Evolutionary conservation across 2,797 vertebrate genomes (phyloP), one percentile per base, ranked within the genome.

Genomic region (Arnoldichthys spilopterus): DNA sequence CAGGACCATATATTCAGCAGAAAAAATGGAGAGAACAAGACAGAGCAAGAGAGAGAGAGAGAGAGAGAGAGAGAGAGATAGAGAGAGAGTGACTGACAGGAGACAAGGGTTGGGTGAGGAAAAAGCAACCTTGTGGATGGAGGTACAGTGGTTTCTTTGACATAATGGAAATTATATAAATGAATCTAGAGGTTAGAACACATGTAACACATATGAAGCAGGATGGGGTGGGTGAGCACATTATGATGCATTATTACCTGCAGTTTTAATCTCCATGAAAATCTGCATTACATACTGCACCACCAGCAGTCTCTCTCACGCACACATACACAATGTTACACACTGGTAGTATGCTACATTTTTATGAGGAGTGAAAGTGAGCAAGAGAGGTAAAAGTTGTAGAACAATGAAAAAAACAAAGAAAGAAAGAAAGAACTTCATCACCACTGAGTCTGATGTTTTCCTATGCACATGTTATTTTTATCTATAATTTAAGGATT

Each of bases 151-250:
- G 28, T 53, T 20, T 71, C 49, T 67, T 71, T 54, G 22, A 15
- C 30, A 37, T 71, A 67, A 30, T 72, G n/a, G 62, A 75, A 69
- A 83, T 83, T 79, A 76, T 72, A 34, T 63, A 76, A 79, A 72
- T 79, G 51, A 79, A 26, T 15, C n/a, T 28, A 67, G 13, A n/a
- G 37, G 40, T 72, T 22, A 16, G 28, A 18, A 30, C 26, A 20
- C 24, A 16, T 22, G 28, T 24, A 49, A 47, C 7, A 49, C 37
- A 26, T 47, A 22, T 28, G 28, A 30, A 47, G 3, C 0, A 5
- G 15, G 1, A 68, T 28, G 26, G 22, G 7, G 6, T 47, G 43
- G 43, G 43, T 45, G 61, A 40, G 34, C 1, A 2, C 37, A 66
- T 24, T 4, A 24, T 64, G 13, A 69, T 71, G 49, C 20, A 49